Evolutionary conservation across 2,797 vertebrate genomes (phyloP), one percentile per base, ranked within the genome.

Genomic region (Botia almorhae): DNA sequence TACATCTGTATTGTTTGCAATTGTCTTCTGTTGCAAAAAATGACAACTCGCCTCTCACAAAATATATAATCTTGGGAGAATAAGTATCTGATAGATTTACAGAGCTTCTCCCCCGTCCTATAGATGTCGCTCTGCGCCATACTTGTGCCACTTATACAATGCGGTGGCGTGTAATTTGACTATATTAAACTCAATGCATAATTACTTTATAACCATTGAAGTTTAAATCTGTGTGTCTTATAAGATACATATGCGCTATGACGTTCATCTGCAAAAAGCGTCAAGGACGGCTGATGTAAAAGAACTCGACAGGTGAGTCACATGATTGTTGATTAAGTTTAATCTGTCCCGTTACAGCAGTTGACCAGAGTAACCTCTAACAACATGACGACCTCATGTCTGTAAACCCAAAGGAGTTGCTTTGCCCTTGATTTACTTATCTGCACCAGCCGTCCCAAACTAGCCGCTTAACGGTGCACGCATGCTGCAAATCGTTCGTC

Each of bases 111-210:
- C 46, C 23, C 12, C 19, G 43, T 50, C 58, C 23, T 7, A 29
- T 51, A 29, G 61, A 64, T 64, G 61, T 64, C 61, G 29, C 61
- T 64, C 29, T 64, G 61, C 61, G 7, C 61, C 61, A 64, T 33
- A 36, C 10, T 60, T 60, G 56, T 36, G 26, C 1, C 14, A 64
- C 14, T 36, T 33, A 6, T 3, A 64, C 6, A 29, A 26, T 26
- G 11, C 23, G 1, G 1, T 17, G 14, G 26, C 11, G 53, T 10
- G 6, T 4, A 33, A 39, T 13, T 0, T 8, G 33, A 36, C 33
- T 36, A 36, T 3, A 53, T 0, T 29, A 11, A 2, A 71, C 10
- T 33, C 51, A 70, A 17, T 1, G 3, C 2, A 68, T 14, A 7
- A 29, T 17, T 14, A 46, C 48, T 11, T 23, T 7, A 48, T 13